Conservation (phyloP, 2,113 vertebrate genomes). For the Gymnorhina tibicen region DNA sequence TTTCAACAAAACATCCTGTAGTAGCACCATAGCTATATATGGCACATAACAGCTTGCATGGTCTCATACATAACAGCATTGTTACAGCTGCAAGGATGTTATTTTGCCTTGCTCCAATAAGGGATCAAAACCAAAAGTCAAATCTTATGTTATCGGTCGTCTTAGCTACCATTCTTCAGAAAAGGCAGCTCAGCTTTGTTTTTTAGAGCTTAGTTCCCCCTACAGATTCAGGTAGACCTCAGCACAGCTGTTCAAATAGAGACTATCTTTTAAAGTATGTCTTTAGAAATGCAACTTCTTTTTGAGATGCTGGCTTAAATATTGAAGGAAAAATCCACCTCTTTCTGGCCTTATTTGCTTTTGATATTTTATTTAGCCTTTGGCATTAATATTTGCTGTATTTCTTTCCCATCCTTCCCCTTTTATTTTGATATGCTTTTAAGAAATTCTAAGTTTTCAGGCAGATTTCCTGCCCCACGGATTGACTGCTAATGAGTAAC, state of each 20-base stretch:
- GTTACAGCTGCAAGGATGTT: neutral
- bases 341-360: neutral
- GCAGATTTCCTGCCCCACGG: neutral
- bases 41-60: neutral
- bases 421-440: neutral
- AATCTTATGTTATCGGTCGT: neutral
- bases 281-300: neutral
- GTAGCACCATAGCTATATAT: accelerated
- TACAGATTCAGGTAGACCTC: neutral
- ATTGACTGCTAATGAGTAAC: neutral
- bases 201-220: neutral
- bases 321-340: accelerated
- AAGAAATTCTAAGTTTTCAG: neutral
- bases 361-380: neutral
- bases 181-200: neutral
- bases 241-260: neutral
- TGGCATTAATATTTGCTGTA: neutral
- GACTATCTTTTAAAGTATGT: neutral
- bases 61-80: accelerated
- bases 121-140: neutral
- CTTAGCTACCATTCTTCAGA: neutral
- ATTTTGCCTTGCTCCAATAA: neutral
- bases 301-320: neutral
- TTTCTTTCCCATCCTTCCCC: neutral
- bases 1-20: neutral